Evolutionary conservation across 2,888 invertebrate species (phyloP), one percentile per base, ranked within the genome.

Genomic region (Philonicus albiceps): DNA sequence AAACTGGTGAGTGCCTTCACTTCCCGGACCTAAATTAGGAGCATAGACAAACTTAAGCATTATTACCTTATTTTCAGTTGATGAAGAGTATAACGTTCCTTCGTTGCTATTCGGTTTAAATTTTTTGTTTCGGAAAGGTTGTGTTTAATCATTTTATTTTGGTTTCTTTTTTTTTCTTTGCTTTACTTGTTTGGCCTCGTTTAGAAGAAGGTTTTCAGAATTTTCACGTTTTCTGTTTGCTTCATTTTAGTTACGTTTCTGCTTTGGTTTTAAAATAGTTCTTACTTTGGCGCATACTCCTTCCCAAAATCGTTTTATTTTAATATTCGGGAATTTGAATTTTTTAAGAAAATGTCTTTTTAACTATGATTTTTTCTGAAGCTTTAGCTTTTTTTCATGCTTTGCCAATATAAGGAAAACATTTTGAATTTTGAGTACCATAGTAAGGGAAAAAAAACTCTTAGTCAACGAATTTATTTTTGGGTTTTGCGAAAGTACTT

Each of bases 71-170:
- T 92, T 94, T 95, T 90, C 95, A 95, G 95, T 95, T 92, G 95
- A 95, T 92, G 94, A 93, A 90, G 95, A 95, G 91, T 95, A 94
- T 95, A 94, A 94, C 93, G 94, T 95, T 93, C 93, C 95, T 91
- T 94, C 95, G 91, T 94, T 96, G 93, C 93, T 95, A 93, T 94
- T 95, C 92, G 95, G 95, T 93, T 94, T 96, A 94, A 94, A 94
- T 91, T 95, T 95, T 93, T 94, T 92, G 90, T 94, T 92, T 90
- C 90, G 88, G 88, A 91, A 91, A 92, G 92, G 92, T 92, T 89
- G 89, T 87, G 31, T 83, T 75, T 64, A 64, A 11, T 22, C 64
- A 64, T 64, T 64, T 74, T 8, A 31, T 76, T 86, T 64, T 80
- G 30, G 19, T 86, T 85, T 55, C n/a, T n/a, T n/a, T n/a, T n/a